These are phyloP conservation scores for Hypotaenidia okinawae DNA, from an alignment of 2,797 vertebrate genomes.

Conservation along the genomic window DNA sequence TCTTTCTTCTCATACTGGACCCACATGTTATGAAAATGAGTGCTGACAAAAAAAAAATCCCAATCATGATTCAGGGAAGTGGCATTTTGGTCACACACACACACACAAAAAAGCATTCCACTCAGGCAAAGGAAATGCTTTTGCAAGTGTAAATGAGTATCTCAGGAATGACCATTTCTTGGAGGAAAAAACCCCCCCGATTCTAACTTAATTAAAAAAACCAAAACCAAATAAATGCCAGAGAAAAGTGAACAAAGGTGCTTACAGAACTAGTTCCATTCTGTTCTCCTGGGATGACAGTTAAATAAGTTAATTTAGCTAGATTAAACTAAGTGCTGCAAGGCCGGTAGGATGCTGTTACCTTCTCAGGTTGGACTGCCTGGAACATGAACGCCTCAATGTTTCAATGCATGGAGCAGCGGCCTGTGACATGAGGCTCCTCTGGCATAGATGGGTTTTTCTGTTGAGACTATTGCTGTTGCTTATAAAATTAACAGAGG, in stretches of 20 bases:
- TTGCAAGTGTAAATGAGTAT: slow-evolving; percentile 11
- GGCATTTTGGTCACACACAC: slow-evolving; percentile 43
- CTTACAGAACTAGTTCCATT: neutral
- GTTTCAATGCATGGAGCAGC: neutral
- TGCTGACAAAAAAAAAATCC: slow-evolving; percentile 32
- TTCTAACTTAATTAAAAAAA: neutral
- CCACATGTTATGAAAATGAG: slow-evolving; percentile 29
- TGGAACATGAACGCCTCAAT: accelerated
- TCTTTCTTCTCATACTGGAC: neutral
- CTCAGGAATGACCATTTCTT: slow-evolving; percentile 20
- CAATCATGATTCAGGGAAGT: slow-evolving; percentile 40
- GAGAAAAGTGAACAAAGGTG: neutral
- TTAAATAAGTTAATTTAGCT: neutral
- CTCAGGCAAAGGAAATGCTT: slow-evolving; percentile 50
- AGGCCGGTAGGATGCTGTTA: neutral
- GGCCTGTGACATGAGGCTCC: too few species aligned
- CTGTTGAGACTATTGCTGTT: neutral
- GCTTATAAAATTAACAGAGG: neutral
- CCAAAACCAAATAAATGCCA: neutral
- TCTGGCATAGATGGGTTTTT: neutral
- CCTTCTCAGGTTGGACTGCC: neutral
- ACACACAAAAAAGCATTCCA: slow-evolving; percentile 12
- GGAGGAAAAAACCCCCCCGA: neutral
- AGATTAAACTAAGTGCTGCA: neutral
- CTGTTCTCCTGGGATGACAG: neutral